Evolutionary conservation across 2,797 vertebrate genomes (phyloP), one percentile per base, ranked within the genome.

Genomic region (Lepus oiostolus): DNA sequence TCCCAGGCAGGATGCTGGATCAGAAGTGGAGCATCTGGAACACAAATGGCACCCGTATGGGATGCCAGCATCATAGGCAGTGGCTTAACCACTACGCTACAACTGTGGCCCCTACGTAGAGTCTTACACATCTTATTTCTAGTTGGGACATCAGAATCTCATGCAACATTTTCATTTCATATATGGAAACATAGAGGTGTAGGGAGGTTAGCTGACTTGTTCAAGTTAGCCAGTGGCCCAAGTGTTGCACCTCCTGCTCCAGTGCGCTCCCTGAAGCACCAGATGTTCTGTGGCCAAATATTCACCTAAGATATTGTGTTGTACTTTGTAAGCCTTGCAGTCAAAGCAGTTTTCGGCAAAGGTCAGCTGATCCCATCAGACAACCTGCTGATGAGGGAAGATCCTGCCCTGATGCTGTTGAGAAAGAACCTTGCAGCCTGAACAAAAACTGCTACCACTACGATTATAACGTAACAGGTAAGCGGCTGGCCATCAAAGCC

Each of bases 401-500:
- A 90, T 95, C 98, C 94, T 99, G 99, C 97, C 99, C 99, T 2
- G 96, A 98, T 75, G 98, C 98, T 5, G 97, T 98, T 0, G 99
- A 99, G 97, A 98, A 97, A 21, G 99, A 99, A 92, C 97, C 98
- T 32, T 99, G 99, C 95, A 97, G 97, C 93, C 98, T 99, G 94
- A 99, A 99, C 98, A 99, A 98, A 97, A 99, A 99, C 98, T 99
- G 99, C 95, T 99, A 99, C 98, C 99, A 99, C 98, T 99, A 99
- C 97, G 99, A 99, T 96, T 99, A 99, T 98, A 99, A 99, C 75
- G 99, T 99, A 97, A 99, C 99, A 98, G 99, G 99, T 99, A 98
- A 0, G 77, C 42, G 19, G 10, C 2, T 1, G 1, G 16, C 82
- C 65, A 21, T 63, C 60, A 42, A 6, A 47, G 70, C 52, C 14